Conservation (phyloP, 2,113 vertebrate species). For the Eulacestoma nigropectus region DNA sequence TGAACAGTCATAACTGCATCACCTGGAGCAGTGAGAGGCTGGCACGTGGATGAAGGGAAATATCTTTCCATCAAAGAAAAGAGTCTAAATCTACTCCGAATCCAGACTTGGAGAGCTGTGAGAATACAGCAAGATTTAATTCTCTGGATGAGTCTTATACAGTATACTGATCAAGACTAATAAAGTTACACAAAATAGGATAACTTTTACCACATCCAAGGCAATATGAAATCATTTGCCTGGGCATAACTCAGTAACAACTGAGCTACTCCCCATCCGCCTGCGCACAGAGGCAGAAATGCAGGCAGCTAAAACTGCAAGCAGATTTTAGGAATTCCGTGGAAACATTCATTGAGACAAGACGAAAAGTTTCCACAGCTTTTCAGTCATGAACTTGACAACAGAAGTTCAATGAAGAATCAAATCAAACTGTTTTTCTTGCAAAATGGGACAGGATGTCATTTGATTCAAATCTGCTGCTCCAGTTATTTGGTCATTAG, state of each 20-base stretch:
- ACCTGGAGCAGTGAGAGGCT: not conserved
- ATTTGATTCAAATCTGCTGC: not conserved
- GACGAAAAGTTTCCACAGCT: not conserved
- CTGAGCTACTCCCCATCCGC: not conserved
- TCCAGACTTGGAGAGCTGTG: not conserved
- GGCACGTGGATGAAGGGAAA: not conserved
- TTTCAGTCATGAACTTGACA: not conserved
- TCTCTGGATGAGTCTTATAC: not conserved
- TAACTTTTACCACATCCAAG: not conserved
- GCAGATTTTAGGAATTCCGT: not conserved
- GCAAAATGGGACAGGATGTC: not conserved
- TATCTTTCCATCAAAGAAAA: not conserved
- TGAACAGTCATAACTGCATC: not conserved
- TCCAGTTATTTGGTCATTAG: not conserved
- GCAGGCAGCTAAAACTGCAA: not conserved
- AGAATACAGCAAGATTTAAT: not conserved
- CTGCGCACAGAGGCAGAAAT: not conserved
- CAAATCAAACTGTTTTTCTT: not conserved
- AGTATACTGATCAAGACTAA: not conserved
- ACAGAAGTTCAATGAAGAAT: not conserved
- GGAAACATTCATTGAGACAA: not conserved
- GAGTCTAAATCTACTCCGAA: not conserved
- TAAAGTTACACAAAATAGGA: not conserved
- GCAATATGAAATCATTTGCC: not conserved
- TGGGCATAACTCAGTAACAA: not conserved